Base-by-base conservation (phyloP, 1,140 invertebrate genomes). In the Brachionus paranguensis region DNA sequence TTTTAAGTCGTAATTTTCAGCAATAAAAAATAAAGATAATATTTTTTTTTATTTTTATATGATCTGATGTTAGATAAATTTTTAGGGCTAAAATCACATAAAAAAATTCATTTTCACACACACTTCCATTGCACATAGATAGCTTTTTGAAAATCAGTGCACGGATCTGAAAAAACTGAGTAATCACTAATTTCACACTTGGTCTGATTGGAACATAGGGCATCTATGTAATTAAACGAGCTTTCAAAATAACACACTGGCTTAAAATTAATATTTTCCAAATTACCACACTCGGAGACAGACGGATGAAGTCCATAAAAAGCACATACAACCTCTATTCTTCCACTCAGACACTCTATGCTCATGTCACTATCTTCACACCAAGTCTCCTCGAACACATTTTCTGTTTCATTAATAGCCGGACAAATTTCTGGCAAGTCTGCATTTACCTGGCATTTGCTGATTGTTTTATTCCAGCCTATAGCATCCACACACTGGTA, bases 241-340 rank as follows among this genome's bases (percentile, higher is more conserved):
- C 53, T 81, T 60, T 60, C 53, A 64, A 64, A 81, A 81, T 81
- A 81, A 12, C 78, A 81, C 8, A 68, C 64, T 11, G 78, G 78
- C 20, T 81, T 81, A 45, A 45, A 64, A 24, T 24, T 27, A 24
- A 64, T 29, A 50, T 12, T 14, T 76, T 76, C 43, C 24, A 64
- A 20, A 20, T 20, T 33, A 14, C 8, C 37, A 68, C 78, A 81
- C 33, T 81, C 7, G 4, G 53, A 27, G 2, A 81, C 37, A 7
- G 78, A 81, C 24, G 78, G 78, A 81, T 81, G 50, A 20, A 81
- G 53, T 14, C 78, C 78, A 68, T 81, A 81, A 81, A 64, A 81
- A 24, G 53, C 78, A 41, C 78, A 81, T 10, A 64, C 7, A 47
- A 81, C 14, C 17, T 81, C 78, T n/a, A 81, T 81, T 47, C n/a